A percentile compares a stretch with the other conserved stretches of the same genome.
These are phyloP conservation scores for Dilophus febrilis DNA, from an alignment of 2,888 invertebrate genomes.

Conservation along the genomic window DNA sequence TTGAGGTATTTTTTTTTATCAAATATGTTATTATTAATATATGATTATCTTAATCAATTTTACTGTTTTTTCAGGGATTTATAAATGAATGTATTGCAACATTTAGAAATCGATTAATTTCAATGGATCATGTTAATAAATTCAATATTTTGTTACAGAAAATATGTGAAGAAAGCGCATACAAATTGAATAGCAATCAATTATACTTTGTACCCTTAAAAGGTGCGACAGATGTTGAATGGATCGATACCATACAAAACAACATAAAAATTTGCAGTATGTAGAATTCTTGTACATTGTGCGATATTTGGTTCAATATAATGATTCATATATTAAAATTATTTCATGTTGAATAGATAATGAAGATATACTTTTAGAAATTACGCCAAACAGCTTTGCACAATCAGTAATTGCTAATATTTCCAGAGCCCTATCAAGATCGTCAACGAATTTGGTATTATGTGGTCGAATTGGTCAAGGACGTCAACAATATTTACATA, in stretches of 20 bases:
- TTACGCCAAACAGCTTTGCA: slow-evolving; percentile 49
- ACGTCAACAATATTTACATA: slow-evolving; percentile 56
- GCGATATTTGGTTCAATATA: slow-evolving; percentile 4
- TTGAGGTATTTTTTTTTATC: no score
- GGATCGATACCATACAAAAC: slow-evolving; percentile 42
- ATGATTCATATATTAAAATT: background rate
- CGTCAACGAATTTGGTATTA: slow-evolving; percentile 28
- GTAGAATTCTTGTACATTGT: slow-evolving; percentile 15
- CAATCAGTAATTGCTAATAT: slow-evolving; percentile 43
- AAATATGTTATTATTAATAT: slow-evolving; percentile 1
- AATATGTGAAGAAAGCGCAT: slow-evolving; percentile 25
- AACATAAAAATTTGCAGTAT: slow-evolving; percentile 48
- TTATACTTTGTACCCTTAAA: slow-evolving; percentile 27
- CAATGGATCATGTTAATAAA: slow-evolving; percentile 42
- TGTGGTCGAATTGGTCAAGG: slow-evolving; percentile 69
- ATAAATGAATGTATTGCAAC: slow-evolving; percentile 56
- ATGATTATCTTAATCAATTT: background rate
- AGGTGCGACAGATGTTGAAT: slow-evolving; percentile 36
- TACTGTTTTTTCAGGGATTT: slow-evolving; percentile 36
- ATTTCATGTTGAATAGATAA: slow-evolving; percentile 31
- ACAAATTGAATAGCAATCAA: slow-evolving; percentile 17
- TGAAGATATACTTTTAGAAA: slow-evolving; percentile 43
- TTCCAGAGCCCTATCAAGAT: slow-evolving; percentile 41
- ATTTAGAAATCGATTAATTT: slow-evolving; percentile 58
- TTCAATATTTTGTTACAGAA: slow-evolving; percentile 45